Evolutionary conservation across 2,113 vertebrate species (phyloP).

Genomic region (Pogonocichla stellata): DNA sequence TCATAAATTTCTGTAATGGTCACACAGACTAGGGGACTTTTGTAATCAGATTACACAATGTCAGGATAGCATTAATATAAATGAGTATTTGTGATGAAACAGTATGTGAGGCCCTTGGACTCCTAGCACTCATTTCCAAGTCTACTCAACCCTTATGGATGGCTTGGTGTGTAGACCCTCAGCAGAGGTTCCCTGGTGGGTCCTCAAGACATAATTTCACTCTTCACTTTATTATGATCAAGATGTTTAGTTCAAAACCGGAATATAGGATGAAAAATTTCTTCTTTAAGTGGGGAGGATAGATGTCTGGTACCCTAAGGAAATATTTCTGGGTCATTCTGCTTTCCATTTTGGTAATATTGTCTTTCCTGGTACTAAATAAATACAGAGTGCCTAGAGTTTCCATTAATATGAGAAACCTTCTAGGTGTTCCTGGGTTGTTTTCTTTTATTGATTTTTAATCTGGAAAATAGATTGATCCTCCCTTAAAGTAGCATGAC

Average conservation of each 20-base stretch:
- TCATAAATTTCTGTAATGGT: not conserved
- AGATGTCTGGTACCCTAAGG: not conserved
- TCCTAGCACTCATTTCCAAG: not conserved
- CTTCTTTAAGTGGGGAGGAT: not conserved
- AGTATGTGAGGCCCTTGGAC: not conserved
- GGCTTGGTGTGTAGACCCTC: not conserved
- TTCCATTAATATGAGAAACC: not conserved
- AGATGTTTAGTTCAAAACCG: not conserved
- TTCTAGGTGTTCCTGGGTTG: not conserved
- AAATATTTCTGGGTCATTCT: not conserved
- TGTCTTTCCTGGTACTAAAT: not conserved
- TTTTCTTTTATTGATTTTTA: not conserved
- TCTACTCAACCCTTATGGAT: not conserved
- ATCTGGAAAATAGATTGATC: not conserved
- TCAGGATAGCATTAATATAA: not conserved
- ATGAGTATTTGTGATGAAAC: not conserved
- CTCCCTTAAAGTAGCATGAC: not conserved
- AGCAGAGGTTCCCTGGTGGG: not conserved
- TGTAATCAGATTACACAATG: not conserved
- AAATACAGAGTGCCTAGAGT: not conserved
- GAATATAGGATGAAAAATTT: not conserved
- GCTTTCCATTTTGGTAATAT: not conserved
- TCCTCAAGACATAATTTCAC: not conserved
- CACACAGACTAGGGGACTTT: not conserved
- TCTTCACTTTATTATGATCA: not conserved